Base-by-base conservation (phyloP, 2,797 vertebrate genomes). In the Margarornis squamiger region DNA sequence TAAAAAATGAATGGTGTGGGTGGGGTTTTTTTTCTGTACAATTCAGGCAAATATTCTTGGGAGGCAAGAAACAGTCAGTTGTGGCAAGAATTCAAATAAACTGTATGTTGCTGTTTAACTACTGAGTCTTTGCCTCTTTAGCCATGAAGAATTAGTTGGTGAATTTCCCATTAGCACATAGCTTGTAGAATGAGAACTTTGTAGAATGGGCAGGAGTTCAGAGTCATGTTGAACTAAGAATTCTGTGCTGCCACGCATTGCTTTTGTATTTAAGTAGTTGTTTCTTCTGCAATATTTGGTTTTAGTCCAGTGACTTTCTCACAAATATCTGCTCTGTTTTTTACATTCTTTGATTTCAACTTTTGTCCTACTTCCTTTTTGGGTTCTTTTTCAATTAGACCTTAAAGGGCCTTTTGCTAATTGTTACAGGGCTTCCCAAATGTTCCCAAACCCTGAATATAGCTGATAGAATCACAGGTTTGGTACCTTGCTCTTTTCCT, bases 1-100 rank as follows among this genome's bases (percentile, higher is more conserved):
- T n/a, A 18, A 54, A 54, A 80, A 66, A 34, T 7, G 0, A 72
- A 52, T 23, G 6, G 7, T 30, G 59, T 67, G 14, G 4, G 9
- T 49, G n/a, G 0, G 39, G 0, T 1, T 43, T 70, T 89, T 58
- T 65, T 36, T 22, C 67, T 41, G 3, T 67, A 19, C 49, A 61
- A 49, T 73, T 67, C 38, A 92, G 74, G 70, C 59, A 62, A 20
- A 54, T 83, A 29, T 7, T n/a, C 6, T 58, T 78, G n/a, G 52
- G 54, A 81, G 43, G 30, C n/a, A 46, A 68, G 58, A 58, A 52
- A 7, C 12, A 85, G 94, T 78, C 87, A 36, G 12, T 29, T 86
- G 90, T 89, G 90, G 57, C 79, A 67, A 82, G 83, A 73, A 86
- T 91, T 95, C 55, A 22, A 46, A 30, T 73, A 90, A 96, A 23